Conservation (phyloP, 2,113 vertebrate genomes). For the Onychorhynchus coronatus region DNA sequence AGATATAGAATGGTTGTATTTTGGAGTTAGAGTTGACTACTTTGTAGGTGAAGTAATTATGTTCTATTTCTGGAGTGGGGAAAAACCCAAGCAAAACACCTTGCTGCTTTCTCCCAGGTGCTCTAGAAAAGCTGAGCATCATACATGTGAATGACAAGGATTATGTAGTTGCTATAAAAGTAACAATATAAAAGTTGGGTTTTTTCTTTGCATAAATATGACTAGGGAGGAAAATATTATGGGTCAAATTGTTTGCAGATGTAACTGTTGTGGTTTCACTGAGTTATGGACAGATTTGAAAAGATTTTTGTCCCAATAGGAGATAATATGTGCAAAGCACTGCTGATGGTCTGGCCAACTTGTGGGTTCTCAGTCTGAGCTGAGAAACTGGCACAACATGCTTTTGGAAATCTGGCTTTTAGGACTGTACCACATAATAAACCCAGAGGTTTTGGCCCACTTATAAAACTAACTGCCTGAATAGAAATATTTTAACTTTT, state of each 20-base stretch:
- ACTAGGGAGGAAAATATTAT: neutral
- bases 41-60: neutral
- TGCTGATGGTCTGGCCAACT: neutral
- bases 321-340: neutral
- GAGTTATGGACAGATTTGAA: neutral
- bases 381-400: neutral
- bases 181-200: neutral
- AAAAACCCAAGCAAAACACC: neutral
- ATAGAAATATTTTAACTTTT: neutral
- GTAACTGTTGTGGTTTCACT: slow-evolving; percentile 26
- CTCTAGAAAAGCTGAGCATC: neutral
- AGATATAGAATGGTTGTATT: neutral
- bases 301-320: neutral
- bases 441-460: neutral
- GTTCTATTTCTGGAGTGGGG: neutral
- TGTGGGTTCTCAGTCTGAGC: neutral
- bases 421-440: neutral
- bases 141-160: neutral
- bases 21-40: neutral
- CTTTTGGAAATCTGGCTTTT: neutral
- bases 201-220: neutral
- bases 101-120: neutral
- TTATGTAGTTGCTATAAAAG: neutral
- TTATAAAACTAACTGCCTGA: neutral
- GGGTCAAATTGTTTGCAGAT: slow-evolving; percentile 43